Evolutionary conservation across 2,113 vertebrate genomes (phyloP), one percentile per base, ranked within the genome.

Genomic region (Sphaerodactylus townsendi): DNA sequence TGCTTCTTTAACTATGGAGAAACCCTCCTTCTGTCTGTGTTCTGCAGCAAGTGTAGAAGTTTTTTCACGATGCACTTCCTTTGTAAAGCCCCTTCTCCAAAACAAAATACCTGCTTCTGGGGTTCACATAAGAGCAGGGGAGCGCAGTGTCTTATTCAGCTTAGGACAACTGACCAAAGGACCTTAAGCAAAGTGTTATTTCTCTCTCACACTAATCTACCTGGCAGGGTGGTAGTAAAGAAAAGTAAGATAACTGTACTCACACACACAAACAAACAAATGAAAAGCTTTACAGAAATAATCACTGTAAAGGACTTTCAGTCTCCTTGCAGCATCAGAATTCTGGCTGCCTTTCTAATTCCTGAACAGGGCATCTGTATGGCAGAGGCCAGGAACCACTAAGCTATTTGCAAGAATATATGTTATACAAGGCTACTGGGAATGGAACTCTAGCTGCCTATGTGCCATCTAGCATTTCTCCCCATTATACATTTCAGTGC

Each of bases 371-470:
- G 33, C 17, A 71, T 28, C 37, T 76, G 30, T 0, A 2, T 87
- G 86, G 75, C 23, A 90, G 72, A 87, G 33, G 81, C 15, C 64
- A 9, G 73, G 62, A 65, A 33, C 76, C 66, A 48, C 75, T 85
- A 68, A 53, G 23, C 48, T 86, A 62, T 3, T 41, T 75, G 0
- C 70, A 77, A 72, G 44, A 70, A 10, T 72, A 79, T 23, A 82
- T 90, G 39, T 69, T 81, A 93, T 86, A 72, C 11, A 10, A 1
- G 33, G 83, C 28, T 69, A 41, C 66, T 53, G 75, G 77, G 41
- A 90, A 90, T 28, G 85, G 78, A 66, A 46, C 82, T 77, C 62
- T 56, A 87, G 70, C 69, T 66, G 35, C 46, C 15, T 72, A 86
- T 79, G 82, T 5, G 28, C 53, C 81, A 44, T 0, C 48, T 41